Base-by-base conservation (phyloP, 2,113 vertebrate genomes). In the Chlorodrepanis virens region DNA sequence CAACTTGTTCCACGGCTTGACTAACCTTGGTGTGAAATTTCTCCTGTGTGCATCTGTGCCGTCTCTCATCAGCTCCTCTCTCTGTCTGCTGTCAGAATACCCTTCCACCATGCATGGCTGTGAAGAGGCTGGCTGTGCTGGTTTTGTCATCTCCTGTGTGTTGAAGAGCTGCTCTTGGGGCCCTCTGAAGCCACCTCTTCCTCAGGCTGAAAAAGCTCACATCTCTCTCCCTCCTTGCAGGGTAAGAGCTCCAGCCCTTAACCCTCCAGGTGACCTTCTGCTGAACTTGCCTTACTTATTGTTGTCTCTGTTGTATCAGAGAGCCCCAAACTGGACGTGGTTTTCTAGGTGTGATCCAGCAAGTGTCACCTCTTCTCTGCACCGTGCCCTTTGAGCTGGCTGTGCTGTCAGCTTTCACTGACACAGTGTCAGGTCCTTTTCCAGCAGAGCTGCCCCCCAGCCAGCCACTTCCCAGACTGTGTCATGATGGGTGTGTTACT, bases 351-450 rank as follows among this genome's bases (percentile, higher is more conserved):
- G 76, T 39, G 45, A 37, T 49, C 22, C 31, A 17, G 13, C 27
- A 20, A 8, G 56, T 49, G 70, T 17, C 20, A 14, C 20, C 22
- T 53, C 54, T 54, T n/a, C 29, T 57, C 14, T 45, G 10, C 23
- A 35, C 47, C 2, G 0, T 68, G 54, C 35, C 47, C 33, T 50
- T 49, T 2, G 35, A 25, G 35, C 31, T 19, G 0, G 0, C 54
- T 16, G 4, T 47, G 81, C 50, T 37, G 49, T 53, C 54, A 31
- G 37, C 39, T 47, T 35, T 19, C 11, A 0, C 3, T 75, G 64
- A 12, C 31, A 8, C 0, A 6, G 6, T 39, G 39, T 47, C 63
- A 20, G 19, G 8, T 60, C 27, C 23, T 77, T 60, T 71, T n/a
- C 29, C 44, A 61, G 53, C 27, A 29, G 31, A 56, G 40, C 60